Conservation (phyloP, 2,113 vertebrate species). For the Abramis brama region DNA sequence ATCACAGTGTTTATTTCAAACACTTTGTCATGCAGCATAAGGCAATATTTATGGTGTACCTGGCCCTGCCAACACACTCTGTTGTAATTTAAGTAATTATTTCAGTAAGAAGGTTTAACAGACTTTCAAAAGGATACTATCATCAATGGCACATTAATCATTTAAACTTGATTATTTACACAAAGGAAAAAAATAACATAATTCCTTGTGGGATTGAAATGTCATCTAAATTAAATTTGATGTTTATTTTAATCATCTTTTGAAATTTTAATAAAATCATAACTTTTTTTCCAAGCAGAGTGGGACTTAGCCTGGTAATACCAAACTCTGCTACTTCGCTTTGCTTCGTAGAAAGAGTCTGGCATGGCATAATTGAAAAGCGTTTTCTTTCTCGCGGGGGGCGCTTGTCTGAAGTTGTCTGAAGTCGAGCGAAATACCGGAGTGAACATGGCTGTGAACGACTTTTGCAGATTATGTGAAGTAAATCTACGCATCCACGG, state of each 20-base stretch:
- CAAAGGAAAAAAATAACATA: background rate
- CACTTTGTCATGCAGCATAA: background rate
- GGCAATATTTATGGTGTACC: background rate
- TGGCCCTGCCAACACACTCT: background rate
- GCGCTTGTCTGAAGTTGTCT: no score
- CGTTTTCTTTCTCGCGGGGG: no score
- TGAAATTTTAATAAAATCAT: background rate
- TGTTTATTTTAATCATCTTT: background rate
- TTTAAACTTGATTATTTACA: background rate
- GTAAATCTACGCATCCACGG: no score
- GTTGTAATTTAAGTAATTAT: background rate
- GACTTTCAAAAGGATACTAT: background rate
- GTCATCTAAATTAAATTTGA: background rate
- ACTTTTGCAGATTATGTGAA: no score
- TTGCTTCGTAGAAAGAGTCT: no score
- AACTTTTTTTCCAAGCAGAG: background rate
- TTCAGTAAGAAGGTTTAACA: background rate
- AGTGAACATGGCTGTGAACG: no score
- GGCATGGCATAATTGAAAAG: no score
- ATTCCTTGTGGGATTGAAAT: background rate
- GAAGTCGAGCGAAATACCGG: no score
- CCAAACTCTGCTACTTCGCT: no score
- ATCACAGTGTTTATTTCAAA: slow-evolving; percentile 23
- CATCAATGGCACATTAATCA: background rate
- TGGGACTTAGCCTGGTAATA: no score